Evolutionary conservation across 1,140 invertebrate genomes (phyloP).

Genomic region (Penaeus japonicus): DNA sequence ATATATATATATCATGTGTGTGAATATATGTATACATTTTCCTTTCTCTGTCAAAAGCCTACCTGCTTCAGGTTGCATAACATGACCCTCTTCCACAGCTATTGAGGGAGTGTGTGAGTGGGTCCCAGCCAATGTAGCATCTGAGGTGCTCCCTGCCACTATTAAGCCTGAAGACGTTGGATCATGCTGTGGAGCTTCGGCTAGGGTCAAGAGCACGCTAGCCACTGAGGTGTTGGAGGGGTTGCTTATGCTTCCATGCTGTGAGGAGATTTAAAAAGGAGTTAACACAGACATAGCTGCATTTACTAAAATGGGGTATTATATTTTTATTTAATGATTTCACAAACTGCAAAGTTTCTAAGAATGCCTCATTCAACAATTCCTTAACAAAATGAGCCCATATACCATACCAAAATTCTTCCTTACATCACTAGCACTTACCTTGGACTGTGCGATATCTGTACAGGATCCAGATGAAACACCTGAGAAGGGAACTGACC

Average conservation of each 20-base stretch:
- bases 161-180: neutral
- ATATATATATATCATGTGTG: too few species aligned
- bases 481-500: neutral
- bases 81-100: too few species aligned
- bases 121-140: too few species aligned
- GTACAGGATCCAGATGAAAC: neutral
- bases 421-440: neutral
- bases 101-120: too few species aligned
- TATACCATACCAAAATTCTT: neutral
- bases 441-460: neutral
- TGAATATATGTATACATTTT: too few species aligned
- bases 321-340: neutral
- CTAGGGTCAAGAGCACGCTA: slow-evolving; percentile 40
- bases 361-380: neutral
- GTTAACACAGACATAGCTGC: too few species aligned
- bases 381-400: neutral
- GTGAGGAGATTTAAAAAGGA: neutral
- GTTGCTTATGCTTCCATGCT: neutral
- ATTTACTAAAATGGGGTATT: too few species aligned
- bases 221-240: slow-evolving; percentile 31
- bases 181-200: neutral
- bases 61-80: too few species aligned
- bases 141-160: too few species aligned
- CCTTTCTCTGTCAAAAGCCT: too few species aligned
- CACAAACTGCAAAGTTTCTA: neutral